Evolutionary conservation across 53 echinoderm and acorn worm species (phyloP), one percentile per base, ranked within the genome.

Genomic region (Luidia sarsii): DNA sequence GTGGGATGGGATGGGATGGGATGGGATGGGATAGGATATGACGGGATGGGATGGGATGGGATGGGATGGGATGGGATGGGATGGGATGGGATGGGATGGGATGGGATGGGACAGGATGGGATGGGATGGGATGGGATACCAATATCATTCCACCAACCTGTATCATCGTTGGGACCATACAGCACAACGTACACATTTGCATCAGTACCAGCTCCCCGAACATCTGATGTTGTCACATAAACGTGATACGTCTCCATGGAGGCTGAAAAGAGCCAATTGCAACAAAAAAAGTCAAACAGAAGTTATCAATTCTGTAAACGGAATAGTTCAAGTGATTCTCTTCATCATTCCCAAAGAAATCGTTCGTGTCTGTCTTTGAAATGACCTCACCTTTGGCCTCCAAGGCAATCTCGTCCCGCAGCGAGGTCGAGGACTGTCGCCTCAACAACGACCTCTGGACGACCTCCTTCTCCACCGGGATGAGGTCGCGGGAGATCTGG

Each of bases 351-450:
- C 6, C 41, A 41, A 14, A 32, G 18, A 49, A 49, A 68, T n/a
- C n/a, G n/a, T n/a, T n/a, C n/a, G n/a, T n/a, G n/a, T n/a, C n/a
- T n/a, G n/a, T n/a, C n/a, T n/a, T n/a, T n/a, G n/a, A n/a, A n/a
- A n/a, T n/a, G n/a, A n/a, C n/a, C n/a, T n/a, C 23, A 96, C 97
- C 93, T 86, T 96, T 96, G 0, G 89, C 83, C 64, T 96, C 93
- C 21, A 96, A 75, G 16, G 93, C 97, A 36, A 94, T 79, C 54
- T 93, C 91, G 11, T 97, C 97, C 27, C 91, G 64, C 21, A 97
- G 79, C 0, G 93, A 91, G 21, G 97, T 97, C 22, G 89, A 71
- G 18, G 97, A 97, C 62, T 93, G 91, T 62, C 81, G 89, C 67
- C 89, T 83, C 37, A 83, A 71, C 11, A 93, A 84, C 24, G 89